phyloP scores from a whole-genome alignment of 2,888 invertebrate species.

The Lasioglossum figueresi region DNA sequence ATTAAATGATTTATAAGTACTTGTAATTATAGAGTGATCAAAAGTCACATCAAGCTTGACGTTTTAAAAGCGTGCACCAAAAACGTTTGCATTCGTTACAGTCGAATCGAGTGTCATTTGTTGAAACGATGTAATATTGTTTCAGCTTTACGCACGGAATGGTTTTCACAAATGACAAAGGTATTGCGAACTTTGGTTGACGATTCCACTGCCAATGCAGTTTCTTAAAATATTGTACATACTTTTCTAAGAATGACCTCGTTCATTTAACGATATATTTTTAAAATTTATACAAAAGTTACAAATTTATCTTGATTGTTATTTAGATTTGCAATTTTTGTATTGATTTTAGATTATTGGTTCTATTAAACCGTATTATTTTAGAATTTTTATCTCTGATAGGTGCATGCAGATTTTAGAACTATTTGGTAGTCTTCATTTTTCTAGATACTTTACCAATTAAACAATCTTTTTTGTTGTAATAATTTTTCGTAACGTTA shows the following conservation, averaged over 20 bases:
- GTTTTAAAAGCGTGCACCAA: background rate
- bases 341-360: too few species aligned
- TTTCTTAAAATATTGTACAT: background rate
- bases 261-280: background rate
- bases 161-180: background rate
- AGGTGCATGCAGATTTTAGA: too few species aligned
- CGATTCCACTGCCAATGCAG: background rate
- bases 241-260: background rate
- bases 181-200: background rate
- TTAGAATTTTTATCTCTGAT: background rate
- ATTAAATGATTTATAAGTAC: background rate
- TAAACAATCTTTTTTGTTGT: background rate
- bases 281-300: background rate
- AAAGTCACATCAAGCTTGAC: background rate
- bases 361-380: background rate
- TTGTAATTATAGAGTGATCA: background rate
- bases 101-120: constrained; percentile 13
- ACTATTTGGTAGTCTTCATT: background rate
- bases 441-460: background rate
- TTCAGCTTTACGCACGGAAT: background rate
- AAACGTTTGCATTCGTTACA: background rate
- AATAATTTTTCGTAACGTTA: background rate
- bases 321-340: background rate
- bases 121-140: background rate
- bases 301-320: background rate